phyloP scores from a whole-genome alignment of 2,888 invertebrate genomes.

The Caenorhabditis macrosperma region DNA sequence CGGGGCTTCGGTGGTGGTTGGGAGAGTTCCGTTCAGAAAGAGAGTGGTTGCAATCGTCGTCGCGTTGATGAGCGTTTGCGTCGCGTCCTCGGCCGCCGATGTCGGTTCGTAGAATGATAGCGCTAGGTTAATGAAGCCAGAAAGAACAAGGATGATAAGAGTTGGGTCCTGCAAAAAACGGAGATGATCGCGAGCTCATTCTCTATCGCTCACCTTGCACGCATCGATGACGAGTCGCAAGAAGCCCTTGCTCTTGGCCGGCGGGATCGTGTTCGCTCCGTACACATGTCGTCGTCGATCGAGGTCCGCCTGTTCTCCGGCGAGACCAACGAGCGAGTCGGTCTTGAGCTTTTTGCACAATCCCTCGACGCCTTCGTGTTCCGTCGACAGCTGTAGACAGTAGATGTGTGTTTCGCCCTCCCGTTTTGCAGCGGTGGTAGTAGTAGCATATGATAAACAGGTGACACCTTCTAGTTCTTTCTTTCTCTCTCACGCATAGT shows the following conservation, averaged over 20 bases:
- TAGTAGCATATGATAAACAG: constrained; percentile 7
- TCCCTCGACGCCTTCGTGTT: constrained; percentile 77
- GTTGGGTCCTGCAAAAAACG: constrained; percentile 75
- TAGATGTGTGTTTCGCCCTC: too few relatives aligned
- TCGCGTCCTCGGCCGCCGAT: constrained; percentile 41
- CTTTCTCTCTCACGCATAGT: constrained; percentile 9
- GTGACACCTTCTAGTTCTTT: constrained; percentile 11
- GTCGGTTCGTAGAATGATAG: constrained; percentile 79
- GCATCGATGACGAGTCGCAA: constrained; percentile 73
- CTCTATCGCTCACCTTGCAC: constrained; percentile 63
- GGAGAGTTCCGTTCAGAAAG: constrained; percentile 9
- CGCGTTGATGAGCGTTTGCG: constrained; percentile 44
- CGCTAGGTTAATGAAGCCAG: constrained; percentile 77
- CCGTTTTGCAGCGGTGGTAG: neutral
- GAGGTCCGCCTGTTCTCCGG: constrained; percentile 70
- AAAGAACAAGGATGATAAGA: constrained; percentile 76
- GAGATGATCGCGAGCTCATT: neutral
- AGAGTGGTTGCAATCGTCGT: constrained; percentile 25
- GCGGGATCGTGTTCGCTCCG: constrained; percentile 78
- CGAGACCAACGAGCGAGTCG: constrained; percentile 74
- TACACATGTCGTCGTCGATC: constrained; percentile 69
- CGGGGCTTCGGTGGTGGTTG: constrained; percentile 50
- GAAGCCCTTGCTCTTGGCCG: constrained; percentile 75
- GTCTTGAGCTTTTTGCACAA: constrained; percentile 71
- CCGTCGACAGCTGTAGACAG: constrained; percentile 71